Evolutionary conservation across 2,888 invertebrate species (phyloP).

Genomic region (Cerastoderma edule): DNA sequence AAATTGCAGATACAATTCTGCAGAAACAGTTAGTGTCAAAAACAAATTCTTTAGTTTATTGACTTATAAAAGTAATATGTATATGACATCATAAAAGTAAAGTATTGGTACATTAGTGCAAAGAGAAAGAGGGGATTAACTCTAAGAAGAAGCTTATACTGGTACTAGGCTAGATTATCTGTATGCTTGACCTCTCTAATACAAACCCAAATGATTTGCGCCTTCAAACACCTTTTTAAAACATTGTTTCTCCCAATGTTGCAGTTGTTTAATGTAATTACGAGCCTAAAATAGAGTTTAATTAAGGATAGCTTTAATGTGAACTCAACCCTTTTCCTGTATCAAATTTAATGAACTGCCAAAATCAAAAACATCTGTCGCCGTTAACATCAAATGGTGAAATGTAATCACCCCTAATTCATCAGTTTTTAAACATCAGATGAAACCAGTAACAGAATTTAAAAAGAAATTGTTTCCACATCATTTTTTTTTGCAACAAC

Average conservation of each 20-base stretch:
- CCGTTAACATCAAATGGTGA: neutral
- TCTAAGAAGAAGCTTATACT: neutral
- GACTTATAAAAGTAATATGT: too few species aligned
- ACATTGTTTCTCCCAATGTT: conserved; percentile 92
- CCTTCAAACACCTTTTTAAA: conserved; percentile 95
- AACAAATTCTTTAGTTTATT: neutral
- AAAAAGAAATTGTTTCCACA: neutral
- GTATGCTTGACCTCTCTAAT: conserved; percentile 13
- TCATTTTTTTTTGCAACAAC: too few species aligned
- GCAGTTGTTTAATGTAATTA: conserved; percentile 96
- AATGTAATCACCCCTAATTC: neutral
- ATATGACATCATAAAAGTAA: too few species aligned
- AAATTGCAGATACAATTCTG: neutral
- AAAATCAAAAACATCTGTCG: neutral
- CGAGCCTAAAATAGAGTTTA: conserved; percentile 88
- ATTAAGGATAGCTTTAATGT: neutral
- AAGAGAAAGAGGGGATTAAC: neutral
- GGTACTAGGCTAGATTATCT: neutral
- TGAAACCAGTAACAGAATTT: neutral
- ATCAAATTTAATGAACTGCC: neutral
- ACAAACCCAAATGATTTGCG: conserved; percentile 92
- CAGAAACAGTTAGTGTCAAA: neutral
- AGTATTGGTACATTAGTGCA: neutral
- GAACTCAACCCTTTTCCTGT: neutral
- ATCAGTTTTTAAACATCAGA: neutral